phyloP scores from a whole-genome alignment of 1,140 invertebrate genomes.

The Calosoma granatense region DNA sequence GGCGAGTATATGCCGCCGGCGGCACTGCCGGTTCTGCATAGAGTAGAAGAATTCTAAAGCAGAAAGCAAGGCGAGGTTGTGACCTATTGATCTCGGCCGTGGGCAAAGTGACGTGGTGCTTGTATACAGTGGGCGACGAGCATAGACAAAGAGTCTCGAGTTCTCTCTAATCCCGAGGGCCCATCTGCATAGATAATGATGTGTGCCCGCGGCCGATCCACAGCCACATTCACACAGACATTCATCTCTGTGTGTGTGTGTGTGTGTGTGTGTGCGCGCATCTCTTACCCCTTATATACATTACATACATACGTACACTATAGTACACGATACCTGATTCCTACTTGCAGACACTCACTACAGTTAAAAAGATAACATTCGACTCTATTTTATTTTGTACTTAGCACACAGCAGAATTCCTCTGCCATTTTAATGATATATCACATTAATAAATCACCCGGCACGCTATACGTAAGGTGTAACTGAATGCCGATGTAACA shows the following conservation, averaged over 20 bases:
- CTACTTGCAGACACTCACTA: background rate
- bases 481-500: background rate
- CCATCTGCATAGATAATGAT: conserved; percentile 30
- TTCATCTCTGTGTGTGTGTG: too few relatives aligned
- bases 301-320: background rate
- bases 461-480: background rate
- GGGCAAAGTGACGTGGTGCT: conserved; percentile 19
- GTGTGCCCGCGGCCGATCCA: conserved; percentile 15
- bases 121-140: conserved; percentile 3
- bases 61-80: conserved; percentile 16
- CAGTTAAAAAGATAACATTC: background rate
- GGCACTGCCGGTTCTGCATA: conserved; percentile 13
- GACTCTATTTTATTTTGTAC: background rate
- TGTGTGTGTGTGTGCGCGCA: too few relatives aligned
- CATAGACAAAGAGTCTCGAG: conserved; percentile 26
- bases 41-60: conserved; percentile 17
- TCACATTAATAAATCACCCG: conserved; percentile 3
- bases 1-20: background rate
- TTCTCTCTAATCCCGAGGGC: conserved; percentile 27
- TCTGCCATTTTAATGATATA: conserved; percentile 5
- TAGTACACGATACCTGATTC: background rate
- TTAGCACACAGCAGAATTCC: background rate
- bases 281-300: too few relatives aligned
- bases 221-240: background rate
- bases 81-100: conserved; percentile 26